phyloP scores from a whole-genome alignment of 2,888 invertebrate species.

The Phorcus lineatus region DNA sequence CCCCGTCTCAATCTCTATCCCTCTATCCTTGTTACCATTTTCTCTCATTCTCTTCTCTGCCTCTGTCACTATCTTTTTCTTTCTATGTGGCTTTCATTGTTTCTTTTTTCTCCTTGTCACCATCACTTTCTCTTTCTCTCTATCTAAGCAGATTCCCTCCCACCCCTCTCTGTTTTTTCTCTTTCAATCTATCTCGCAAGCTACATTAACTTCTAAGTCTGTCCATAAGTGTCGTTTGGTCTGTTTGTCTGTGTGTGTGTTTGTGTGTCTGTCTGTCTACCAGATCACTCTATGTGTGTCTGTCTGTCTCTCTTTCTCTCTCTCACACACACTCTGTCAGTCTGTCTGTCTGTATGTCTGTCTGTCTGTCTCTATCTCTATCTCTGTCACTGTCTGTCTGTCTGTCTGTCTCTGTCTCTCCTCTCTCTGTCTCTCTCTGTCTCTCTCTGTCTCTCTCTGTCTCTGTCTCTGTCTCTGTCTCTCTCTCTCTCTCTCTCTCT shows the following conservation, averaged over 20 bases:
- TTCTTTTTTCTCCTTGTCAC: too few relatives aligned
- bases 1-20: background rate
- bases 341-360: too few relatives aligned
- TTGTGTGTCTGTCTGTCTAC: too few relatives aligned
- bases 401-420: too few relatives aligned
- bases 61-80: background rate
- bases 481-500: background rate
- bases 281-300: too few relatives aligned
- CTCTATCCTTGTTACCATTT: background rate
- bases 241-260: too few relatives aligned
- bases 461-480: background rate
- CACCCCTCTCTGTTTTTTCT: background rate
- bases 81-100: too few relatives aligned
- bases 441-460: background rate
- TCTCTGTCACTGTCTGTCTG: background rate
- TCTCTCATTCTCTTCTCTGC: background rate
- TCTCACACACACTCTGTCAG: background rate
- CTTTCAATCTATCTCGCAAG: background rate
- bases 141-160: background rate
- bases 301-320: too few relatives aligned
- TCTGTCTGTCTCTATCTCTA: background rate
- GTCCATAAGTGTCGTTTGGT: too few relatives aligned
- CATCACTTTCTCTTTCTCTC: background rate
- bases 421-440: background rate
- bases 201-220: too few relatives aligned